Percentiles rank a stretch among this genome's conserved stretches.
Evolutionary conservation across 2,888 invertebrate genomes (phyloP).

Genomic region (Schizotus pectinicornis): DNA sequence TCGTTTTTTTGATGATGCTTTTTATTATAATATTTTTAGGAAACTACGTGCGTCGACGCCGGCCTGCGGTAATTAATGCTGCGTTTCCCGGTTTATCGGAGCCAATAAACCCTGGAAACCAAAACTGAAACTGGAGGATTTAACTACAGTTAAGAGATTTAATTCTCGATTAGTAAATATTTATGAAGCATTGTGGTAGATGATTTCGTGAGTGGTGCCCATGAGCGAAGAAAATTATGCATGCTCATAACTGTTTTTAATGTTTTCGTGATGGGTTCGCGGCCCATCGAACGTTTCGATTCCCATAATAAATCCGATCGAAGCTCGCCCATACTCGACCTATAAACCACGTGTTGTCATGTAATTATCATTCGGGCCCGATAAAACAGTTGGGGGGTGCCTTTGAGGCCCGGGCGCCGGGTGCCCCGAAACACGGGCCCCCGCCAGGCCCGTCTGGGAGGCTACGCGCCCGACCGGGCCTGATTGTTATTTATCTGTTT

Average conservation of each 20-base stretch:
- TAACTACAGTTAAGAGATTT: too few relatives aligned
- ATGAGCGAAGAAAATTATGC: too few relatives aligned
- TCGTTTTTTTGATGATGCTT: too few relatives aligned
- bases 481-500: slow-evolving; percentile 48
- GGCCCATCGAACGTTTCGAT: slow-evolving; percentile 30
- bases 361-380: slow-evolving; percentile 57
- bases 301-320: slow-evolving; percentile 43
- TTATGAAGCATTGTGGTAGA: too few relatives aligned
- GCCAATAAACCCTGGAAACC: too few relatives aligned
- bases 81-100: too few relatives aligned
- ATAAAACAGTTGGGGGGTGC: slow-evolving; percentile 54
- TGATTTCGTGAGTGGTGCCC: too few relatives aligned
- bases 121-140: too few relatives aligned
- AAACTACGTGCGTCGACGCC: neutral
- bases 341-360: slow-evolving; percentile 58
- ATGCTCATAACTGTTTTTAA: slow-evolving; percentile 14
- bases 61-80: neutral
- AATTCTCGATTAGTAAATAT: too few relatives aligned
- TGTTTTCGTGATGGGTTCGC: slow-evolving; percentile 24
- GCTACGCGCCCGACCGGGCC: slow-evolving; percentile 44
- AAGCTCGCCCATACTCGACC: slow-evolving; percentile 38
- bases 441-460: slow-evolving; percentile 52
- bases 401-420: slow-evolving; percentile 53
- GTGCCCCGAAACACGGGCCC: slow-evolving; percentile 56
- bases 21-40: neutral